Conservation (phyloP, 2,113 vertebrate genomes). For the Poeciliopsis prolifica region DNA sequence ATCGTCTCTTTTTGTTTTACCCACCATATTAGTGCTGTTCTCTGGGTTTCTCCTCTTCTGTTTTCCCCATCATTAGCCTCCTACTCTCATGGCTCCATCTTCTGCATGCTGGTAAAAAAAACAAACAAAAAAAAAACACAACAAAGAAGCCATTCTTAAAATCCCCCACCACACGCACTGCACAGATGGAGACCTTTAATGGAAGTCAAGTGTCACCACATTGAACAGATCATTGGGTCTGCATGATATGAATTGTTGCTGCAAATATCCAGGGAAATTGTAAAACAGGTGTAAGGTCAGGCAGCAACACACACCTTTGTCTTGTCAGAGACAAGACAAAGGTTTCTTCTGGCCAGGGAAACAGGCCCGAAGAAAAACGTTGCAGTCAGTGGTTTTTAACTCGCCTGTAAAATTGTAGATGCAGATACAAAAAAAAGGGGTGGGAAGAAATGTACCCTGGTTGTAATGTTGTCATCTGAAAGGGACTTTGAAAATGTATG, state of each 20-base stretch:
- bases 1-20: constrained; percentile 9
- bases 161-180: neutral
- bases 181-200: constrained; percentile 43
- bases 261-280: constrained; percentile 9
- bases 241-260: neutral
- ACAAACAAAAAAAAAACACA: constrained; percentile 3
- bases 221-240: neutral
- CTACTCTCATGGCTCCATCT: constrained; percentile 1
- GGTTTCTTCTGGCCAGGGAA: neutral
- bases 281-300: constrained; percentile 10
- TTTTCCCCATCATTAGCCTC: constrained; percentile 33
- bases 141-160: constrained; percentile 33
- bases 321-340: neutral
- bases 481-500: too few species aligned
- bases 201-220: constrained; percentile 13
- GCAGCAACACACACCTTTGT: neutral
- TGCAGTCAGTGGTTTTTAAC: neutral
- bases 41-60: constrained; percentile 5
- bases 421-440: neutral
- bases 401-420: neutral
- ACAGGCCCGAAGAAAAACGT: neutral
- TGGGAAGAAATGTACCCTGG: neutral
- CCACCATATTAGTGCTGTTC: constrained; percentile 9
- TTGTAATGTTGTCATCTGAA: neutral
- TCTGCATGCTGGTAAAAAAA: constrained; percentile 1